Base-by-base conservation (phyloP, 1,140 invertebrate species). In the Holcopasites calliopsidis region DNA sequence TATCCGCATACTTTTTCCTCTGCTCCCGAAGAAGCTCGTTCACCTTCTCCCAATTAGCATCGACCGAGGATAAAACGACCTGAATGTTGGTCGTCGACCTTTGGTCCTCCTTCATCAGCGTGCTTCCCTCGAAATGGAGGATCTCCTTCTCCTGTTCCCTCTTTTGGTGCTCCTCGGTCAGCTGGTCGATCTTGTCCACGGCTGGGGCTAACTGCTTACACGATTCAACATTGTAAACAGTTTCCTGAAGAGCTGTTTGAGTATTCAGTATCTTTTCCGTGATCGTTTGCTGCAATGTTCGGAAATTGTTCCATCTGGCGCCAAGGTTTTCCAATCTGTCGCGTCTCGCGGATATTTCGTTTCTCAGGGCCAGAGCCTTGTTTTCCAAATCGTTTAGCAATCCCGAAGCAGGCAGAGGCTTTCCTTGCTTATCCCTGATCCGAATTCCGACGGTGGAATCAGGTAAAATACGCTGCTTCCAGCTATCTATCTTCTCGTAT, bases 51-150 rank as follows among this genome's bases (percentile, higher is more conserved):
- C 95, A 97, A 71, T 95, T 95, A 35, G 94, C 93, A 79, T 97
- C 96, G 44, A 96, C 93, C 0, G 94, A 93, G 2, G 95, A 93
- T 0, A 97, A 86, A 44, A 94, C 94, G 71, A 95, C 95, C 89
- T 97, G 96, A 69, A 97, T 95, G 3, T 94, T 94, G 4, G 95
- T 94, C 88, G 95, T 95, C 79, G 95, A 95, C 33, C 94, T 93
- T 77, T 96, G 94, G 90, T 97, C 96, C 90, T 96, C 95, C 82
- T 95, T 94, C 93, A 97, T 95, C 44, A 97, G 88, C 61, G 94
- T 92, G 23, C 95, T 92, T 1, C 96, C 96, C 91, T 97, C 94
- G 82, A 94, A 93, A 42, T 94, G 93, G 1, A 96, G 90, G 58
- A 92, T 90, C 55, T 94, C 92, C 85, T 95, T 95, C 0, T 93